Evolutionary conservation across 2,113 vertebrate genomes (phyloP).

Genomic region (Eleginops maclovinus): DNA sequence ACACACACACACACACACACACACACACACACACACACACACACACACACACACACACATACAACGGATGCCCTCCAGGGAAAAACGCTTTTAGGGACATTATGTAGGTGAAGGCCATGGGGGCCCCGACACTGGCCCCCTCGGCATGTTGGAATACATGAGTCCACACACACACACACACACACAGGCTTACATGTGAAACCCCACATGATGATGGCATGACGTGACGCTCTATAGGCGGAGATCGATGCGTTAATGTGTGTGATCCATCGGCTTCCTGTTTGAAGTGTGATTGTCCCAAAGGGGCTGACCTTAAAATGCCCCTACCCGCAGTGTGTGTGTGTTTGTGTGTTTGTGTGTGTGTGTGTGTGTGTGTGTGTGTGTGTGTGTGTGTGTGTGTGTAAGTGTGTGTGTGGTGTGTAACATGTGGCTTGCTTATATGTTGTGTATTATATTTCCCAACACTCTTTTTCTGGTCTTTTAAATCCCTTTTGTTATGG

Average conservation of each 20-base stretch:
- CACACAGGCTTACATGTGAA: not conserved
- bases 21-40: no score
- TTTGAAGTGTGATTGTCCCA: slow-evolving; percentile 44
- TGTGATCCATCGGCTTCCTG: slow-evolving; percentile 61
- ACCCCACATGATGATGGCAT: slow-evolving; percentile 3
- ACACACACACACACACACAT: not conserved
- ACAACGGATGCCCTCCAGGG: no score
- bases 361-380: no score
- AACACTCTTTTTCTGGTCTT: no score
- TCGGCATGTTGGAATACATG: not conserved
- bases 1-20: no score
- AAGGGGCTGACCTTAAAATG: slow-evolving; percentile 51
- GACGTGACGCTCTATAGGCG: slow-evolving; percentile 29
- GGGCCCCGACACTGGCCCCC: not conserved
- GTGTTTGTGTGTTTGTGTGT: no score
- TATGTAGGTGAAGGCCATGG: no score
- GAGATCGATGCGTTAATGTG: slow-evolving; percentile 47
- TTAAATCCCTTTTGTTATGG: no score
- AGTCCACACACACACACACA: not conserved
- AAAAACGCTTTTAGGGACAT: no score
- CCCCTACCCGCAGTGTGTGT: no score
- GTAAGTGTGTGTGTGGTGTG: not conserved
- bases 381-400: not conserved
- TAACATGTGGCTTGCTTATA: not conserved
- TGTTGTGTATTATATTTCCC: no score